Evolutionary conservation across 2,113 vertebrate species (phyloP), one percentile per base, ranked within the genome.

Genomic region (Pedetes capensis): DNA sequence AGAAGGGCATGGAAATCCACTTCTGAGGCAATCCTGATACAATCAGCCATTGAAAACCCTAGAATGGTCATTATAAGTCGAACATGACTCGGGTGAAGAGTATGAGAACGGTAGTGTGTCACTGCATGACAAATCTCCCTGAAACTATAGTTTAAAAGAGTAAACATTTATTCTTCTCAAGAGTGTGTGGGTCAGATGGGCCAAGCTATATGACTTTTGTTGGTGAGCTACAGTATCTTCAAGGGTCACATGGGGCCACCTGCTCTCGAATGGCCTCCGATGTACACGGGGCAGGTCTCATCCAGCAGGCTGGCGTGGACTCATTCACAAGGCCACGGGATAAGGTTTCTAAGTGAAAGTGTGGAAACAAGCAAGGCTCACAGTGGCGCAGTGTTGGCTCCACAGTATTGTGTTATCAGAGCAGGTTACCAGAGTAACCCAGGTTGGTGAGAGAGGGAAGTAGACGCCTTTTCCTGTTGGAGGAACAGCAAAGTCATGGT

Each of bases 371-470:
- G 68, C 20, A 23, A 49, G 47, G 4, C 44, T 75, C 64, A 1
- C 14, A 16, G 13, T 42, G 44, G 20, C 29, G 2, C 29, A 1
- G 8, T 1, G 3, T 66, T 71, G 23, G 5, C 44, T 63, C 44
- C 2, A 0, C 68, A 6, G 18, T 7, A 10, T 51, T 51, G 42
- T 66, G 17, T 72, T 32, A 7, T n/a, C 0, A 1, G 72, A 78
- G 23, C 32, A 83, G 44, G 23, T 55, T 4, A 37, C 12, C 47
- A 57, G 20, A 69, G n/a, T 16, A 8, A 27, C 14, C 39, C 8
- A 32, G 61, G 39, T 68, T 55, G n/a, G 22, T 27, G 49, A 29
- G 34, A 6, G 71, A 37, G n/a, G 68, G 27, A 57, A 61, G 23
- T 2, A 64, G 61, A 51, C 22, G 64, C 22, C 0, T 1, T 34